A percentile compares a stretch with the other conserved stretches of the same genome.
Conservation (phyloP, 2,113 vertebrate genomes). For the Microtus richardsoni region DNA sequence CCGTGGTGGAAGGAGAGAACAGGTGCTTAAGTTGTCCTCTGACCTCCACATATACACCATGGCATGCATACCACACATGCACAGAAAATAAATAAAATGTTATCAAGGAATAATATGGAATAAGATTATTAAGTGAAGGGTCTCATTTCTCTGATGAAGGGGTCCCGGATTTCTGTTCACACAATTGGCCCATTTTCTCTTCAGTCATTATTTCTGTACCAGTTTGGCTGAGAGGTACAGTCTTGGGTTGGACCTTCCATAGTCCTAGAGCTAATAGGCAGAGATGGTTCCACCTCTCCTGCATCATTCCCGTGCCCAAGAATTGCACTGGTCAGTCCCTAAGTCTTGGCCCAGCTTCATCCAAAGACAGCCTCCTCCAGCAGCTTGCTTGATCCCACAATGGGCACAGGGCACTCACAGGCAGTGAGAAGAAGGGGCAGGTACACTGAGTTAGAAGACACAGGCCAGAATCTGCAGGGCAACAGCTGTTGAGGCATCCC, state of each 20-base stretch:
- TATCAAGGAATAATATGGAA: neutral
- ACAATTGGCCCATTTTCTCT: neutral
- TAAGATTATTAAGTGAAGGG: neutral
- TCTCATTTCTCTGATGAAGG: neutral
- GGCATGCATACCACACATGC: neutral
- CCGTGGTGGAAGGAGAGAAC: neutral
- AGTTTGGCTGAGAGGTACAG: neutral
- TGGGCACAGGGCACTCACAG: neutral
- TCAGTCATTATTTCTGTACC: neutral
- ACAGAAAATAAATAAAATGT: neutral
- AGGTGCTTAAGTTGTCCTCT: neutral
- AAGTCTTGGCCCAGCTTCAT: conserved; percentile 2
- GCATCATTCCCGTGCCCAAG: neutral
- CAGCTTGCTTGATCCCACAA: conserved; percentile 1
- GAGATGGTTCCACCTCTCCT: neutral
- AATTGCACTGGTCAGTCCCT: neutral
- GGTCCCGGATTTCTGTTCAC: neutral
- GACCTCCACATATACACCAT: neutral
- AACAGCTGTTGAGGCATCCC: neutral
- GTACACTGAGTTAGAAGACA: neutral
- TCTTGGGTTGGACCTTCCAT: neutral
- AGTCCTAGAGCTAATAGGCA: neutral
- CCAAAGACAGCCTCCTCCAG: neutral
- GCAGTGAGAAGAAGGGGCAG: neutral
- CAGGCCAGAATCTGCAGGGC: neutral